Conservation (phyloP, 2,797 vertebrate genomes). For the Siniperca obscura region DNA sequence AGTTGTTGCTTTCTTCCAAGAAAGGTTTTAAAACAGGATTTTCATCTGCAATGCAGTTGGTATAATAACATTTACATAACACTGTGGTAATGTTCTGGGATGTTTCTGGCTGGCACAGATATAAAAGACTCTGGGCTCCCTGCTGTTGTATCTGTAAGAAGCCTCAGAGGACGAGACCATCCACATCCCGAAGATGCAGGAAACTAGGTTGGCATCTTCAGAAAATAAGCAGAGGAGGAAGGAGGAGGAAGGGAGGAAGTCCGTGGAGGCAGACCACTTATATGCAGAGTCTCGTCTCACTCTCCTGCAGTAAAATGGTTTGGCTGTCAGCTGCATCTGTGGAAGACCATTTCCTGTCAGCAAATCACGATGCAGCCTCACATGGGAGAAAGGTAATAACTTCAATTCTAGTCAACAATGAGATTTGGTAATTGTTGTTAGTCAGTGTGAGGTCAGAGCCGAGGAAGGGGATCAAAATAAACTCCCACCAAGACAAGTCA, state of each 20-base stretch:
- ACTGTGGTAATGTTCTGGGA: neutral
- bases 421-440: neutral
- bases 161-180: neutral
- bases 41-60: neutral
- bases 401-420: neutral
- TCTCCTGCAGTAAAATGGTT: neutral
- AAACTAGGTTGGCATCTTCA: neutral
- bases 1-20: neutral
- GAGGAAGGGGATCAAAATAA: neutral
- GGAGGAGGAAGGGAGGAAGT: fast-evolving
- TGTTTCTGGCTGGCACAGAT: constrained; percentile 7
- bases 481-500: neutral
- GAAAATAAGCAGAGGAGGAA: neutral
- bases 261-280: neutral
- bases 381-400: neutral
- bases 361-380: neutral
- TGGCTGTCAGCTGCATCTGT: neutral
- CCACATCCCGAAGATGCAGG: neutral
- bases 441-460: neutral
- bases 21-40: constrained; percentile 10
- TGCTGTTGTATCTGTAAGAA: neutral
- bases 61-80: constrained; percentile 25
- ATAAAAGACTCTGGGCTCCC: neutral
- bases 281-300: neutral
- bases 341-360: neutral